Evolutionary conservation across 2,113 vertebrate species (phyloP).

Genomic region (Zosterops pallidus): DNA sequence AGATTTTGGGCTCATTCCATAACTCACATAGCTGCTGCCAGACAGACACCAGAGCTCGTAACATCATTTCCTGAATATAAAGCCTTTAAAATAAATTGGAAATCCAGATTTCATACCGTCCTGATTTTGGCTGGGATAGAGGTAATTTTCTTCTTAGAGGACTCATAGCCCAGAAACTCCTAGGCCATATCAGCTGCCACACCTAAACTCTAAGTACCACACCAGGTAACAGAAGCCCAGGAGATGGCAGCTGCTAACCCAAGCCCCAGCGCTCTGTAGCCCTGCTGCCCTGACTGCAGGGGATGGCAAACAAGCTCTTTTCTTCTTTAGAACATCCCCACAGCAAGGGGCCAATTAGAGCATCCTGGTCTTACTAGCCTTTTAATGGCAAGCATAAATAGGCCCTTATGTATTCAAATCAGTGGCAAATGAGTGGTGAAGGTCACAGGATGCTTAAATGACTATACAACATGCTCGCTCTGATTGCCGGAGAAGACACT

Average conservation of each 20-base stretch:
- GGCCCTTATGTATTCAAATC: constrained; percentile 20
- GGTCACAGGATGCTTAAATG: constrained; percentile 23
- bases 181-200: neutral
- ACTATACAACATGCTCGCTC: neutral
- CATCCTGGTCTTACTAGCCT: constrained; percentile 20
- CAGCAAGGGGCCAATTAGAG: constrained; percentile 48
- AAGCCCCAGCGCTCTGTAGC: accelerated
- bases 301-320: neutral
- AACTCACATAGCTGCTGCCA: neutral
- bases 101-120: neutral
- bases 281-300: neutral
- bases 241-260: neutral
- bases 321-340: constrained; percentile 10
- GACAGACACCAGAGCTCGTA: neutral
- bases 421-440: constrained; percentile 20
- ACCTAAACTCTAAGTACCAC: accelerated
- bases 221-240: neutral
- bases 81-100: neutral
- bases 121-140: neutral
- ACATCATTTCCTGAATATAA: neutral
- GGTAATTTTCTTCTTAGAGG: neutral
- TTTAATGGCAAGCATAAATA: constrained; percentile 41
- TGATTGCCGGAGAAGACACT: neutral
- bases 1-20: neutral
- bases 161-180: neutral